Conservation (phyloP, 2,797 vertebrate species). For the Thaleichthys pacificus region DNA sequence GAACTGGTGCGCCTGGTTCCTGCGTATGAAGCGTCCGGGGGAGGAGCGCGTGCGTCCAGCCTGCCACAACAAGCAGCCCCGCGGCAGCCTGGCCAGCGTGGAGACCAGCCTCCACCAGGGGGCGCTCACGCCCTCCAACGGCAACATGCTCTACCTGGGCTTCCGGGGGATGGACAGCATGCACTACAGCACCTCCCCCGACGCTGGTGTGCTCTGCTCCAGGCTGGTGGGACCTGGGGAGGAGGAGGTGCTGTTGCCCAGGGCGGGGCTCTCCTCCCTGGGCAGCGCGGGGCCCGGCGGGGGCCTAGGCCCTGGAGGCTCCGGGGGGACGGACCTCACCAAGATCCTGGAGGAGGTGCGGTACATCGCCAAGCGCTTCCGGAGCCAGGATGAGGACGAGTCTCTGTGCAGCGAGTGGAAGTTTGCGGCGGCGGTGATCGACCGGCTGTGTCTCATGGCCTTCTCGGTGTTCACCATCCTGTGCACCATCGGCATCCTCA, state of each 20-base stretch:
- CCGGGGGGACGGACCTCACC: constrained; percentile 17
- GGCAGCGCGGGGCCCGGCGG: background rate
- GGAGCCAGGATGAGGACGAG: constrained; percentile 79
- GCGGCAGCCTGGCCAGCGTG: constrained; percentile 65
- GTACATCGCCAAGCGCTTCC: constrained; percentile 71
- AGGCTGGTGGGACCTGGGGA: constrained; percentile 22
- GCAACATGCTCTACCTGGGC: constrained; percentile 79
- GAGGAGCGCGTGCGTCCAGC: constrained; percentile 74
- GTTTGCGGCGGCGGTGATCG: constrained; percentile 81
- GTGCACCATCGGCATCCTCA: constrained; percentile 83
- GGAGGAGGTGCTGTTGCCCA: constrained; percentile 22
- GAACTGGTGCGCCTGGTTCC: constrained; percentile 97
- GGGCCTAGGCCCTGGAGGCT: background rate
- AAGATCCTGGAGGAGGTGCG: constrained; percentile 76
- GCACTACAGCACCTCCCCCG: constrained; percentile 43
- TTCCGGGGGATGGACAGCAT: constrained; percentile 75
- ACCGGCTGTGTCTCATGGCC: constrained; percentile 82
- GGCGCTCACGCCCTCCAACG: constrained; percentile 59
- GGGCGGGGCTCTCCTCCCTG: background rate
- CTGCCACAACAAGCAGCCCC: constrained; percentile 71
- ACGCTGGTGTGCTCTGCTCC: constrained; percentile 18
- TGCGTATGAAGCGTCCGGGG: constrained; percentile 92
- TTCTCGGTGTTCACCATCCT: constrained; percentile 83
- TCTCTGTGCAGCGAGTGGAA: constrained; percentile 81
- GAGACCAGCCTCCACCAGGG: constrained; percentile 67